Evolutionary conservation across 2,113 vertebrate species (phyloP).

Genomic region (Acanthisitta chloris): DNA sequence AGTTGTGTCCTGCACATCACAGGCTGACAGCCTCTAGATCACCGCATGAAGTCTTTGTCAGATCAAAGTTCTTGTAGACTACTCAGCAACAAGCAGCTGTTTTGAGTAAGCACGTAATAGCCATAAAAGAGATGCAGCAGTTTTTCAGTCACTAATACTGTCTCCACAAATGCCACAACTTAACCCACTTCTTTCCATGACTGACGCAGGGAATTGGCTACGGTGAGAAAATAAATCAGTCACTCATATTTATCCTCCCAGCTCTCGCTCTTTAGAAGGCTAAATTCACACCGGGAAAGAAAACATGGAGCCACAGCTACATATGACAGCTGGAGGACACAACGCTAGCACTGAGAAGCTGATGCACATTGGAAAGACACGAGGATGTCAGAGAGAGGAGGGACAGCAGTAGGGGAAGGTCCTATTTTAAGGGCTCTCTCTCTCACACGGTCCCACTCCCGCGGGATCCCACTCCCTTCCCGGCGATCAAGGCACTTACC

Average conservation of each 20-base stretch:
- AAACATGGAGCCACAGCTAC: not conserved
- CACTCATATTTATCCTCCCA: not conserved
- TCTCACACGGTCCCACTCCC: not conserved
- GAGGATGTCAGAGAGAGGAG: not conserved
- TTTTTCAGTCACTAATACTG: not conserved
- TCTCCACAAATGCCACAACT: not conserved
- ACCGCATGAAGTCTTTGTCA: not conserved
- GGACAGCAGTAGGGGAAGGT: not conserved
- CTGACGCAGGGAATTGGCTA: not conserved
- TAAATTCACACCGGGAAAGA: not conserved
- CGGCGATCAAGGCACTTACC: conserved; percentile 69
- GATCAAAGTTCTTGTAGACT: not conserved
- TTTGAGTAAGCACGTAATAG: not conserved
- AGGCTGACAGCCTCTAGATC: not conserved
- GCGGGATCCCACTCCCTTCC: not conserved
- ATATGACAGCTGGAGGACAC: not conserved
- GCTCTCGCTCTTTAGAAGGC: not conserved
- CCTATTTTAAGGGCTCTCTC: not conserved
- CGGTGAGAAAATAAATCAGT: not conserved
- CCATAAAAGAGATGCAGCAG: not conserved
- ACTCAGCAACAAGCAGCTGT: not conserved
- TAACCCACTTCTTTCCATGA: not conserved
- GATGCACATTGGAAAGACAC: accelerated
- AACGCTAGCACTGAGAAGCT: not conserved
- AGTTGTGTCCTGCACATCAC: not conserved